These are phyloP conservation scores for Oxytorus armatus DNA, from an alignment of 2,888 invertebrate species.

Conservation along the genomic window DNA sequence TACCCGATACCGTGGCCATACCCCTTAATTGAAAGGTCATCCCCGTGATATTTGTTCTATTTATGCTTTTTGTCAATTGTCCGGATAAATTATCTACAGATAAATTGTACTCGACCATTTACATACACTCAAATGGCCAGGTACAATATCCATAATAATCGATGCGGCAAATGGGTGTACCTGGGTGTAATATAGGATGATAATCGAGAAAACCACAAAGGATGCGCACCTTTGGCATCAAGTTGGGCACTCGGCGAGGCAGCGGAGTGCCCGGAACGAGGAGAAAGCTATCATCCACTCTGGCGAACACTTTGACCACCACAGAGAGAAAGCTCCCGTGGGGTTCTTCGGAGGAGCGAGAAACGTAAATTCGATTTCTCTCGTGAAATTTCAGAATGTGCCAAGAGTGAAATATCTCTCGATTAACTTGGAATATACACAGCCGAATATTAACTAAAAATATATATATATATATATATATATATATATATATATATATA, in stretches of 20 bases:
- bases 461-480: no score
- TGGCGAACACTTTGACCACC: conserved; percentile 52
- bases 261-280: conserved; percentile 25
- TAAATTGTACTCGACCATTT: no score
- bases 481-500: no score
- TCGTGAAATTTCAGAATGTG: conserved; percentile 34
- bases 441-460: no score
- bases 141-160: not conserved
- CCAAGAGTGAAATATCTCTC: conserved; percentile 1
- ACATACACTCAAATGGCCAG: not conserved
- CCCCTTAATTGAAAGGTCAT: no score
- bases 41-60: no score
- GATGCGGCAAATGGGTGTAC: conserved; percentile 24
- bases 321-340: conserved; percentile 15
- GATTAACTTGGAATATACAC: not conserved
- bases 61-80: no score
- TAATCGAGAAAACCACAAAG: conserved; percentile 23
- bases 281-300: conserved; percentile 24
- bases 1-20: no score
- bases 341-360: not conserved
- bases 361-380: conserved; percentile 52
- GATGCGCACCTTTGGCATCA: conserved; percentile 24
- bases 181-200: not conserved
- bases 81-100: no score
- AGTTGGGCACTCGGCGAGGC: conserved; percentile 34